Percentiles rank a stretch among this genome's conserved stretches.
These are phyloP conservation scores for Eupithecia vulgata DNA, from an alignment of 2,888 invertebrate species.

Conservation along the genomic window DNA sequence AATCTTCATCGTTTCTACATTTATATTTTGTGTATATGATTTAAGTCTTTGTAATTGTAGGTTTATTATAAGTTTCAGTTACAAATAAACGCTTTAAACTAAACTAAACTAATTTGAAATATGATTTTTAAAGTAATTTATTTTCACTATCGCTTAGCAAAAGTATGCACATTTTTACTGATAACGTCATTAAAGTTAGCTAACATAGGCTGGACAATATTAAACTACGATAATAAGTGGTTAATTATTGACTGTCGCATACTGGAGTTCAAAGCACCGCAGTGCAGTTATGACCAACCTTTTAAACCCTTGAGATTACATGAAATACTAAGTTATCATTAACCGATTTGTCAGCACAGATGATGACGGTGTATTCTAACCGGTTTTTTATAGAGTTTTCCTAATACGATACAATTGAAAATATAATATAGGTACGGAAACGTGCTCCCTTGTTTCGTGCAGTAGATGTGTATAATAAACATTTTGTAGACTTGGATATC, in stretches of 20 bases:
- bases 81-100: too few species aligned
- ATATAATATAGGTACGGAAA: too few species aligned
- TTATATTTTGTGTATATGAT: too few species aligned
- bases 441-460: too few species aligned
- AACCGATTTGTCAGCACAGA: neutral
- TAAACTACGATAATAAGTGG: slow-evolving; percentile 70
- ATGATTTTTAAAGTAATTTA: neutral
- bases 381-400: neutral
- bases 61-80: too few species aligned
- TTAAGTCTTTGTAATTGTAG: too few species aligned
- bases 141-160: neutral
- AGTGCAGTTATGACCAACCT: slow-evolving; percentile 50
- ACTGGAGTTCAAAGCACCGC: slow-evolving; percentile 49
- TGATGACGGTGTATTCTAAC: neutral
- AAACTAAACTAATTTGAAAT: neutral
- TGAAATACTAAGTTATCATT: neutral
- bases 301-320: slow-evolving; percentile 32
- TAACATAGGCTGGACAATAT: slow-evolving; percentile 70
- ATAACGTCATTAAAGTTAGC: slow-evolving; percentile 53
- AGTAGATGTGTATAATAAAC: too few species aligned
- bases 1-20: too few species aligned
- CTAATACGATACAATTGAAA: too few species aligned
- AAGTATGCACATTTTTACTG: neutral
- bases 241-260: slow-evolving; percentile 70
- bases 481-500: too few species aligned